These are phyloP conservation scores for Pyrrhosoma nymphula DNA, from an alignment of 2,888 invertebrate species.

Conservation along the genomic window DNA sequence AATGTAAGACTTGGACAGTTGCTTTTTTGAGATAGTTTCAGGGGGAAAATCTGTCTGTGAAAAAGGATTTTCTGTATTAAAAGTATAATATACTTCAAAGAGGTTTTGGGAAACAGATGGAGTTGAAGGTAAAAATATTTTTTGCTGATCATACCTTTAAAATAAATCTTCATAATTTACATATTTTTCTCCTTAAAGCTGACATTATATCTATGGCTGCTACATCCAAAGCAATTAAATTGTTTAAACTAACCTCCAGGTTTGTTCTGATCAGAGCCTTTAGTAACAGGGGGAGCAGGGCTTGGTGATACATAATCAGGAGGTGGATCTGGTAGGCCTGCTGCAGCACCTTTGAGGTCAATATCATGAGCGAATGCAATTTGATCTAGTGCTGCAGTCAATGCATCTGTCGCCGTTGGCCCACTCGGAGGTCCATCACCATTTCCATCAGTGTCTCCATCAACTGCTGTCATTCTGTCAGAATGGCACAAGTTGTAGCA, in stretches of 20 bases:
- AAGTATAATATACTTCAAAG: too few species aligned
- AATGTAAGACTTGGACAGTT: too few species aligned
- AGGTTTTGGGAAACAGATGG: too few species aligned
- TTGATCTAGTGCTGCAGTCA: slow-evolving; percentile 89
- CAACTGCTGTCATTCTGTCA: slow-evolving; percentile 22
- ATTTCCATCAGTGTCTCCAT: slow-evolving; percentile 46
- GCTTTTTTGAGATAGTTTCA: too few species aligned
- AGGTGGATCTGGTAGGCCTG: slow-evolving; percentile 73
- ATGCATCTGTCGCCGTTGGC: slow-evolving; percentile 76
- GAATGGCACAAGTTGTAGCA: background rate
- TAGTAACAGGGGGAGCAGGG: slow-evolving; percentile 68
- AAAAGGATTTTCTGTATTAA: too few species aligned
- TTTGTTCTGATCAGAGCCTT: slow-evolving; percentile 51
- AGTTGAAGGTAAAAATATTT: too few species aligned
- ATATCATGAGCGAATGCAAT: slow-evolving; percentile 91
- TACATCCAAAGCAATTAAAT: too few species aligned
- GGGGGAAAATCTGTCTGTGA: too few species aligned
- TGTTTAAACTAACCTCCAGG: background rate
- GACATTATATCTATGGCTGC: background rate
- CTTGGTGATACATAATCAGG: slow-evolving; percentile 53
- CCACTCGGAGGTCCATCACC: slow-evolving; percentile 58
- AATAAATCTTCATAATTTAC: too few species aligned
- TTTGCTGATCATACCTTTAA: too few species aligned
- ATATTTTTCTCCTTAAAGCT: background rate
- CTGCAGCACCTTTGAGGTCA: slow-evolving; percentile 77